Evolutionary conservation across 2,113 vertebrate species (phyloP), one percentile per base, ranked within the genome.

Genomic region (Syngnathus floridae): DNA sequence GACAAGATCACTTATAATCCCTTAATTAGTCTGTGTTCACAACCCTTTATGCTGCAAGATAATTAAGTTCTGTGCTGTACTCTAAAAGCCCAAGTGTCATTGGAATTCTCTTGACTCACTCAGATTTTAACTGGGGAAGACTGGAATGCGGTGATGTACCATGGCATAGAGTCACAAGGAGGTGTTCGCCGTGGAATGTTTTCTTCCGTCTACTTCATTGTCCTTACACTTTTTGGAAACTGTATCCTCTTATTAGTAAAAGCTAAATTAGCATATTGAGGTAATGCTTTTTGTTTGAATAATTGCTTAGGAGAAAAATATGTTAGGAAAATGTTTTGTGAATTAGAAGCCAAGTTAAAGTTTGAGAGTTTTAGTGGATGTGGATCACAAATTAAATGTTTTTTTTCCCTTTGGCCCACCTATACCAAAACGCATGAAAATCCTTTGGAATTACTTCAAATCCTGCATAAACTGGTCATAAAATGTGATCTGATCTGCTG

Each of bases 71-170:
- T 26, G 22, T 41, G 31, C 57, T 51, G 2, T 43, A 54, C 21
- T 36, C 56, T 41, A 67, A 37, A 48, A 38, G 52, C 8, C 52
- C 8, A 2, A 60, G 40, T 48, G 37, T 69, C 14, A 6, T 2
- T 40, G 2, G 63, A 37, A 65, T 40, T 76, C 56, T 71, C 37
- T 62, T 58, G 63, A 70, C 65, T 26, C 45, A 17, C 69, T 78
- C 76, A 98, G 97, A 96, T 99, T 84, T 91, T 98, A 83, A 98
- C 97, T 0, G 96, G 97, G 1, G 97, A 99, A 45, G 96, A 99
- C 89, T 99, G 97, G 97, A 99, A 99, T 0, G 95, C 93, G 0
- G 97, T 99, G 54, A 99, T 98, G 97, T 99, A 99, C 76, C 95
- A 96, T 0, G 97, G 95, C 37, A 98, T 99, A 0, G 93, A 97